phyloP scores from a whole-genome alignment of 2,888 invertebrate species.

The Chorisops tibialis region DNA sequence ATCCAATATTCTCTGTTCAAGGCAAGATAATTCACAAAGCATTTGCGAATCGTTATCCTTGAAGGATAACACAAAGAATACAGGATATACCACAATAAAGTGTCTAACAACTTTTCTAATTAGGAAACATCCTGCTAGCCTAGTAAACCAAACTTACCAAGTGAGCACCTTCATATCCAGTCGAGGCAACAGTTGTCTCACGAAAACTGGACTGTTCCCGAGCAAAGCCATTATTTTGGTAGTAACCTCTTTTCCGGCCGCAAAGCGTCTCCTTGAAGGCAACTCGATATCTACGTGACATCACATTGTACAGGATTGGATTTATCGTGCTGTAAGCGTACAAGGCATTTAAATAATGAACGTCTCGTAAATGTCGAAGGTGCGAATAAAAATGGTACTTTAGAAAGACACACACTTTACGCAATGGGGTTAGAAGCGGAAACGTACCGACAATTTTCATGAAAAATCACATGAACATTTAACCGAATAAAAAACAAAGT shows the following conservation, averaged over 20 bases:
- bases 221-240: slow-evolving; percentile 53
- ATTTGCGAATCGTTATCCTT: not conserved
- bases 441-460: slow-evolving; percentile 25
- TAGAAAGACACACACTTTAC: not conserved
- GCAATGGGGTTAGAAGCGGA: not conserved
- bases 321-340: slow-evolving; percentile 66
- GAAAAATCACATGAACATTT: not conserved
- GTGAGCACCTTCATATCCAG: slow-evolving; percentile 37
- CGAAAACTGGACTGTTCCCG: slow-evolving; percentile 62
- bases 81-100: not conserved
- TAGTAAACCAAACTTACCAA: slow-evolving; percentile 31
- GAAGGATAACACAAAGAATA: not conserved
- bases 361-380: slow-evolving; percentile 1
- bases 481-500: not conserved
- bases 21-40: slow-evolving; percentile 2
- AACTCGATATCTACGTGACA: slow-evolving; percentile 71
- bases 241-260: slow-evolving; percentile 55
- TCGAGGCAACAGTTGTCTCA: slow-evolving; percentile 54
- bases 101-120: slow-evolving; percentile 3
- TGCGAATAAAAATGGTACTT: slow-evolving; percentile 1
- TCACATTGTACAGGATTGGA: slow-evolving; percentile 82
- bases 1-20: not conserved
- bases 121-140: not conserved
- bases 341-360: not conserved
- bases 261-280: slow-evolving; percentile 75